A percentile compares a stretch with the other conserved stretches of the same genome.
These are phyloP conservation scores for Phengaris arion DNA, from an alignment of 2,888 invertebrate genomes.

Conservation along the genomic window DNA sequence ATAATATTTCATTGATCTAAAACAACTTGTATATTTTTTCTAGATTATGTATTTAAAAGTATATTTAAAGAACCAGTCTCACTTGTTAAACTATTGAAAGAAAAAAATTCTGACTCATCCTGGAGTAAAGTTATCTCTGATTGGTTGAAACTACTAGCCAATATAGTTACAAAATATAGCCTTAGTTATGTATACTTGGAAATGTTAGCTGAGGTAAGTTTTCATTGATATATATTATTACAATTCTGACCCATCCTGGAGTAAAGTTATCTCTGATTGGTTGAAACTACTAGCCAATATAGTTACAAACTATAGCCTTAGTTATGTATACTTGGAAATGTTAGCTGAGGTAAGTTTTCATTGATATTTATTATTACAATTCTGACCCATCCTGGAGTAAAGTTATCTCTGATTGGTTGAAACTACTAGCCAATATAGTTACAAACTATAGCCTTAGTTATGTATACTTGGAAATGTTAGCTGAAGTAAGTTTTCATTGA, in stretches of 20 bases:
- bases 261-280: conserved; percentile 21
- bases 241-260: conserved; percentile 26
- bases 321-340: conserved; percentile 15
- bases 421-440: conserved; percentile 16
- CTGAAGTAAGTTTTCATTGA: conserved; percentile 25
- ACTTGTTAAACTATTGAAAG: conserved; percentile 16
- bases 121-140: conserved; percentile 28
- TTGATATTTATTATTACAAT: too few relatives aligned
- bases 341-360: conserved; percentile 24
- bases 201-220: conserved; percentile 26
- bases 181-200: background rate
- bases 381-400: conserved; percentile 27
- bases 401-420: conserved; percentile 22
- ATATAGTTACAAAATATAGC: background rate
- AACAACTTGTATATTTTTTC: background rate
- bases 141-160: conserved; percentile 20
- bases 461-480: conserved; percentile 18
- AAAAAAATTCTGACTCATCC: conserved; percentile 21
- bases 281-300: conserved; percentile 23
- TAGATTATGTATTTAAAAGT: conserved; percentile 26
- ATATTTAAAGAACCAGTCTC: conserved; percentile 23
- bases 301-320: background rate
- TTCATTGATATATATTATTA: too few relatives aligned
- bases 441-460: background rate
- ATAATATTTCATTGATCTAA: background rate